phyloP scores from a whole-genome alignment of 2,888 invertebrate species.

The Digitonthophagus gazella region DNA sequence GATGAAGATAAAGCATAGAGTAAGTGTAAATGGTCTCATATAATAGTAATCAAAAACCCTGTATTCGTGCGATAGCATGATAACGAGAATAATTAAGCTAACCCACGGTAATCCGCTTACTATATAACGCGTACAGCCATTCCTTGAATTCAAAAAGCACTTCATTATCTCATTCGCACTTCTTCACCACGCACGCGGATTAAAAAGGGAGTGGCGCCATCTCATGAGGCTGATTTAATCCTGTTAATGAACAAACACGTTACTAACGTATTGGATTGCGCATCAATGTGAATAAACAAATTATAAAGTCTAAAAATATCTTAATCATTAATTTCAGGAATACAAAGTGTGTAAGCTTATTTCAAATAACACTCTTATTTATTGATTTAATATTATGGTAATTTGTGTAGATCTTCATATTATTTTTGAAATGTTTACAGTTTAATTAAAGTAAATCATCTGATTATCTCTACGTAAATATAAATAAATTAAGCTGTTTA shows the following conservation, averaged over 20 bases:
- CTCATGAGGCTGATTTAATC: not conserved
- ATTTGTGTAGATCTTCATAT: too few species aligned
- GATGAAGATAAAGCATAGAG: not conserved
- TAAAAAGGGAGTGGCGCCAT: not conserved
- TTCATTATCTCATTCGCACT: not conserved
- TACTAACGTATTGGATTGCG: not conserved
- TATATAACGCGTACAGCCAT: not conserved
- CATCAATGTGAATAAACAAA: not conserved
- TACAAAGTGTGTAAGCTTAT: too few species aligned
- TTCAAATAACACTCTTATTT: too few species aligned
- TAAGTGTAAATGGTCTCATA: not conserved
- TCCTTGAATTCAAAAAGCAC: not conserved
- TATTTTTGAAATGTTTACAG: too few species aligned
- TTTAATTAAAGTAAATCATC: too few species aligned
- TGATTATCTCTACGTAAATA: too few species aligned
- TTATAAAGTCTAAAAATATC: too few species aligned
- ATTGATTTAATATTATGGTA: too few species aligned
- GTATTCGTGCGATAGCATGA: not conserved
- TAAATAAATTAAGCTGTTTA: not conserved
- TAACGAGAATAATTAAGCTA: not conserved
- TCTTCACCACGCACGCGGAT: not conserved
- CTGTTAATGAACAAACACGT: conserved; percentile 16
- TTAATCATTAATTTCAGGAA: too few species aligned
- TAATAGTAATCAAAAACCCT: not conserved
- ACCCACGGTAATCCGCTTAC: not conserved